These are phyloP conservation scores for Oceanodroma tethys DNA, from an alignment of 2,113 vertebrate species.

Conservation along the genomic window DNA sequence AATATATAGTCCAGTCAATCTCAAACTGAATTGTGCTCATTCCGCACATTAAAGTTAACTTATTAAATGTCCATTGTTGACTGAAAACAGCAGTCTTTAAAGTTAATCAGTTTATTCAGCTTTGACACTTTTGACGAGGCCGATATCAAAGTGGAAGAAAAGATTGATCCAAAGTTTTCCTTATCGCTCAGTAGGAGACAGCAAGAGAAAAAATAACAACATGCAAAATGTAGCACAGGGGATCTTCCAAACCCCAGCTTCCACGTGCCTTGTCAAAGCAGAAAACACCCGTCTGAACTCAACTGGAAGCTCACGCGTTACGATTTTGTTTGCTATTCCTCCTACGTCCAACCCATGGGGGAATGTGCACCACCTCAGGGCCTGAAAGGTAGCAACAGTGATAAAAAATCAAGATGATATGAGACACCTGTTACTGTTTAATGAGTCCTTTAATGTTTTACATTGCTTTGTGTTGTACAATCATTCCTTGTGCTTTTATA, in stretches of 20 bases:
- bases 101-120: constrained; percentile 77
- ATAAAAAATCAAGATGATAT: constrained; percentile 79
- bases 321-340: constrained; percentile 64
- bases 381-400: constrained; percentile 77
- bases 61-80: constrained; percentile 76
- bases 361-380: constrained; percentile 73
- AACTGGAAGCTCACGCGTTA: constrained; percentile 58
- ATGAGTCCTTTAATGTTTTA: constrained; percentile 83
- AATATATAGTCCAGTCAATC: constrained; percentile 71
- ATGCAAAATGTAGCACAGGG: constrained; percentile 64
- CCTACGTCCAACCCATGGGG: constrained; percentile 74
- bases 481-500: constrained; percentile 82
- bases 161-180: constrained; percentile 71
- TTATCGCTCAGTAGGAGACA: constrained; percentile 73
- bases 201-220: constrained; percentile 64
- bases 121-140: constrained; percentile 72
- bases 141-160: constrained; percentile 76
- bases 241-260: constrained; percentile 77
- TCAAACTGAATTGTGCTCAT: constrained; percentile 71
- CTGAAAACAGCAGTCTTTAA: constrained; percentile 73
- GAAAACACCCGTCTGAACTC: constrained; percentile 66
- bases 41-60: constrained; percentile 71
- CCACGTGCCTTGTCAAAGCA: constrained; percentile 65
- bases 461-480: constrained; percentile 81
- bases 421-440: constrained; percentile 78